Evolutionary conservation across 2,888 invertebrate genomes (phyloP), one percentile per base, ranked within the genome.

Genomic region (Horisme vitalbata): DNA sequence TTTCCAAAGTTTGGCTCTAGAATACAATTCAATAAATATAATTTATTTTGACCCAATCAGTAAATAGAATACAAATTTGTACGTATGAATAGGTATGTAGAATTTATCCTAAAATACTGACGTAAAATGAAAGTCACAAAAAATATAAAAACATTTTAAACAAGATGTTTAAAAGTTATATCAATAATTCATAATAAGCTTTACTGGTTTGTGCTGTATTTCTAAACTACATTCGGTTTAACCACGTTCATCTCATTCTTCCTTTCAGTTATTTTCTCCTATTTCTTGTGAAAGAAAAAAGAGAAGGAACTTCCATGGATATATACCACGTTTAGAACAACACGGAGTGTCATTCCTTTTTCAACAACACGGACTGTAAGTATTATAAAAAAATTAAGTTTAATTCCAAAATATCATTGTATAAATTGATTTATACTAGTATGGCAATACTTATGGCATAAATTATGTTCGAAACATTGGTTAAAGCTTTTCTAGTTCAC

Each of bases 381-480:
- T n/a, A n/a, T n/a, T n/a, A n/a, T n/a, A n/a, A n/a, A 32, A 35
- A 8, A 20, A 38, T 28, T 26, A 24, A 31, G 35, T 39, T 33
- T 15, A 37, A 32, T 33, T n/a, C 38, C 38, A 48, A 38, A 48
- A 43, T 26, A 38, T 38, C 34, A 48, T 37, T 44, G 41, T 41
- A 28, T 41, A 41, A 37, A 36, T 30, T 41, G 12, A 32, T 48
- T 46, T 52, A 56, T 46, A 37, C 54, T 72, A 75, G 71, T 78
- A 79, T 79, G 78, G 76, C 76, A 72, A 76, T 72, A 65, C 69
- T 74, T 75, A 83, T 81, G 81, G 83, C 84, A 73, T 36, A 31
- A 2, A 60, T 60, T 61, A 64, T 72, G 73, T 72, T 75, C 72
- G 71, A 78, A 75, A 71, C 56, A 77, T 76, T 74, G 75, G 70